phyloP scores from a whole-genome alignment of 1,140 invertebrate genomes.

The Leptinotarsa defecta region DNA sequence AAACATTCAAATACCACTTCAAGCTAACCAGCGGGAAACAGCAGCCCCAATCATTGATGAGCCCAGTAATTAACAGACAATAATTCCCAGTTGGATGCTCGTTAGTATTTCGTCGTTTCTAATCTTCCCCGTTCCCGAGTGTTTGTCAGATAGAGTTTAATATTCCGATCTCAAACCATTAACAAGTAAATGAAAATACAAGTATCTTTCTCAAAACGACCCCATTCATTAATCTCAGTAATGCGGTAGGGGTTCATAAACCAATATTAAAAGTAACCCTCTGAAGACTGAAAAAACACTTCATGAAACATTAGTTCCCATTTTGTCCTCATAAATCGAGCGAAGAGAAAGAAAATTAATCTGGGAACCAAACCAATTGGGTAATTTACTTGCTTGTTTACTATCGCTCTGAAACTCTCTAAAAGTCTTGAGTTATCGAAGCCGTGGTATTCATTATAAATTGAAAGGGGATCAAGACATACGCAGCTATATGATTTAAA shows the following conservation, averaged over 20 bases:
- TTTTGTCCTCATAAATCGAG: conserved; percentile 21
- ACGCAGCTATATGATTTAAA: background rate
- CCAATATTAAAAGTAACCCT: conserved; percentile 4
- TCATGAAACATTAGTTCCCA: conserved; percentile 18
- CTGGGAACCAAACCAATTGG: conserved; percentile 9
- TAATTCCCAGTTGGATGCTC: too few species aligned
- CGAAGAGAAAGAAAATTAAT: conserved; percentile 20
- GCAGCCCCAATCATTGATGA: too few species aligned
- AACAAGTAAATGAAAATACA: conserved; percentile 9
- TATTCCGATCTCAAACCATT: background rate
- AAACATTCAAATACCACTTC: too few species aligned
- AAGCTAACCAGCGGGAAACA: too few species aligned
- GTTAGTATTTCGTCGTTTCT: background rate
- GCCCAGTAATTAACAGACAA: too few species aligned
- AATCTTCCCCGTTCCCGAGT: conserved; percentile 3
- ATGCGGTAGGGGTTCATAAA: conserved; percentile 7
- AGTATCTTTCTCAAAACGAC: background rate
- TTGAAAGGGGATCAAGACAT: background rate
- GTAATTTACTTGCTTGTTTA: conserved; percentile 19
- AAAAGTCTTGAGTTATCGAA: background rate
- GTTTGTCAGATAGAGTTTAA: background rate
- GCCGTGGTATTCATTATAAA: background rate
- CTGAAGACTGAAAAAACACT: conserved; percentile 10
- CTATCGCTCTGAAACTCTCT: background rate
- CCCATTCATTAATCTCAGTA: background rate